A percentile compares a stretch with the other conserved stretches of the same genome.
phyloP scores from a whole-genome alignment of 2,113 vertebrate species.

The Gasterosteus aculeatus region DNA sequence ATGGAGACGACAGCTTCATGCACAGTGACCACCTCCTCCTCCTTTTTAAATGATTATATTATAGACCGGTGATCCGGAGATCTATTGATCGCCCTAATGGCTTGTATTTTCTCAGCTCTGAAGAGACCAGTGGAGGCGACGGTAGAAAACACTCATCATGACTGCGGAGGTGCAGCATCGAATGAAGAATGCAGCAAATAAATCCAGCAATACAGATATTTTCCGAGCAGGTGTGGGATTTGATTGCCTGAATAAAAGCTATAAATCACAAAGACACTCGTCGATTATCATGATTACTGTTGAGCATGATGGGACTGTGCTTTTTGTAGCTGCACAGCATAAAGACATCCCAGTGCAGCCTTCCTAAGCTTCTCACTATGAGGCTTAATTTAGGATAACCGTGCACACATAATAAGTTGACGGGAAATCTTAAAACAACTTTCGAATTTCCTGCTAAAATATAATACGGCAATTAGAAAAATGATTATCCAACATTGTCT shows the following conservation, averaged over 20 bases:
- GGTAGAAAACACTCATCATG: neutral
- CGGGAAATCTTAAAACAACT: neutral
- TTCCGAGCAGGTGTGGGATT: constrained; percentile 19
- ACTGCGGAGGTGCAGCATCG: neutral
- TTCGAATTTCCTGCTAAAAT: neutral
- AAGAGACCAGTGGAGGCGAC: constrained; percentile 9
- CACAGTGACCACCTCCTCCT: neutral
- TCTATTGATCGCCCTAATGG: constrained; percentile 46
- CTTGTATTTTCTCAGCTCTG: constrained; percentile 23
- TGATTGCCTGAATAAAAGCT: constrained; percentile 37
- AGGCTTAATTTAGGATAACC: neutral
- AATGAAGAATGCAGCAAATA: neutral
- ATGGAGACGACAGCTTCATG: constrained; percentile 17
- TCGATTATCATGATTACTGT: constrained; percentile 5
- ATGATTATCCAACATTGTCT: neutral
- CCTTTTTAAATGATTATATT: constrained; percentile 32
- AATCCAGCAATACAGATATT: constrained; percentile 19
- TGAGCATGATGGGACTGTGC: constrained; percentile 13
- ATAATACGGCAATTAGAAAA: neutral
- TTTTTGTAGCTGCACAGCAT: neutral
- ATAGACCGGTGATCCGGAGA: constrained; percentile 8
- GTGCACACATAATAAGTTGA: neutral
- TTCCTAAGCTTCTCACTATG: neutral
- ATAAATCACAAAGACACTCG: constrained; percentile 27
- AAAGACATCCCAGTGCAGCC: neutral